Evolutionary conservation across 92 coral and sea anemone genomes (phyloP), one percentile per base, ranked within the genome.

Genomic region (Parazoanthus atlanticus): DNA sequence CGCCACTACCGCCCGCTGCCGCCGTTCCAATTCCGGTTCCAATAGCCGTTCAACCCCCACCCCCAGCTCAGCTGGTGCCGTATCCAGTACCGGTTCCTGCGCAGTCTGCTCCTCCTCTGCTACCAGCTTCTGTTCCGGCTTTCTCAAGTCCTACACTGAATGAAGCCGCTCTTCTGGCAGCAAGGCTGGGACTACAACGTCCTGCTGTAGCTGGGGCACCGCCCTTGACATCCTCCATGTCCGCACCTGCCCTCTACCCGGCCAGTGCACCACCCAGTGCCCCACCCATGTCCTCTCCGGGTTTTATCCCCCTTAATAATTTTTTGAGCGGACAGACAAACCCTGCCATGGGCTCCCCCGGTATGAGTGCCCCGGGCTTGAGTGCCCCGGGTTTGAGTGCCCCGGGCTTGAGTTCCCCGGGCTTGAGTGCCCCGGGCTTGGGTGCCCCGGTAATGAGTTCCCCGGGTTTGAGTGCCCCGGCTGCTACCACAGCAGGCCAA

Each of bases 141-240:
- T 41, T 84, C 16, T 41, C 87, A 28, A 73, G 87, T 71, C 66
- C 87, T 46, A 16, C 87, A 69, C 78, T 69, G 41, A 70, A 19
- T 84, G 78, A 84, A 84, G 87, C 87, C 5, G 46, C 77, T 19
- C 38, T 41, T 13, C 78, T 73, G 0, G 87, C 87, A 25, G 87
- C 87, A n/a, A 77, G 77, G 40, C 67, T 84, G 31, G 87, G 87
- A 5, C 67, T 84, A 30, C 76, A 30, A 31, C 33, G 21, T 13
- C 76, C 76, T 72, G 40, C 40, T 61, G n/a, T 23, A 61, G 83
- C 84, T 1, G 84, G 84, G 16, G 79, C 78, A 23, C 41, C 79
- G 19, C 77, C 79, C 33, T 40, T 83, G 47, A 75, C 72, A 19
- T 8, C 82, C 10, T 81, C 74, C 72, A 16, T 67, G 54, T 69